Evolutionary conservation across 35 echinoderm and acorn worm species (phyloP), one percentile per base, ranked within the genome.

Genomic region (Nesometra sesokonis): DNA sequence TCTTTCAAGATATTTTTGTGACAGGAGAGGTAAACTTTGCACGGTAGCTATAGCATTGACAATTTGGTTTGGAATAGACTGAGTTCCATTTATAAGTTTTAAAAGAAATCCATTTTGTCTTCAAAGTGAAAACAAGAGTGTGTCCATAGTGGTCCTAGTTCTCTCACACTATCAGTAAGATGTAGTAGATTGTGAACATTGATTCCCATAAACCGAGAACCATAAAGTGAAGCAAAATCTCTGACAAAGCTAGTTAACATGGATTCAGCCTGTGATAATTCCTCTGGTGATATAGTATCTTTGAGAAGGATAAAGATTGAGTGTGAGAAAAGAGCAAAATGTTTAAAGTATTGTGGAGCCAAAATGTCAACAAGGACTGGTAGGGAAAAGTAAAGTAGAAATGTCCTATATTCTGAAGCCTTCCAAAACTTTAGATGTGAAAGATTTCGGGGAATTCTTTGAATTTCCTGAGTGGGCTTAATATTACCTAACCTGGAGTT

Each of bases 71-170:
- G 38, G 38, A 7, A 43, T 43, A 43, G 38, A 43, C 38, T 77
- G 46, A 38, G 85, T 86, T 35, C 57, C 85, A 38, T 77, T 21
- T 32, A 86, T 76, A 13, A 86, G 84, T 21, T 33, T 76, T 39
- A 77, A 43, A 77, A 86, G 34, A 27, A 77, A 77, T 3, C 9
- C 17, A 86, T 86, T 86, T 29, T 86, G 31, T 57, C 84, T 76
- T 86, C 47, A 86, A 86, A 86, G 11, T 32, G 57, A 32, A 86
- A 86, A 23, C 84, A 86, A 9, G 84, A 86, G 46, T 57, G 32
- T 30, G 31, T 77, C 84, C 84, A 86, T 9, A 86, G 57, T 29
- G 84, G 84, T 2, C 84, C 84, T 5, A 43, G 76, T 29, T 86
- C 76, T 33, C 57, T 76, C 1, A 86, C 84, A 76, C 39, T 67